Base-by-base conservation (phyloP, 2,113 vertebrate genomes). In the Proterorhinus semilunaris region DNA sequence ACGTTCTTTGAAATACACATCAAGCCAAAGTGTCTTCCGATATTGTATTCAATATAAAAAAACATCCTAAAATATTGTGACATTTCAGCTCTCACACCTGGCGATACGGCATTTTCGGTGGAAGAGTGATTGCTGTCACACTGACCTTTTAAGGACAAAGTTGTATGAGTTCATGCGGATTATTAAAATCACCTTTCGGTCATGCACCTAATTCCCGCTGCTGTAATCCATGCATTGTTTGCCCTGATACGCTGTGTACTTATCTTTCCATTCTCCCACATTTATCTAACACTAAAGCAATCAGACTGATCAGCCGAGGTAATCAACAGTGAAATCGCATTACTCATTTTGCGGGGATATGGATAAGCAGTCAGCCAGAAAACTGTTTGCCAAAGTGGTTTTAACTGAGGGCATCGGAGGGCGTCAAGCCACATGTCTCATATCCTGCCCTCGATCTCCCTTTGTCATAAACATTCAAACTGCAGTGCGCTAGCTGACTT, bases 261-360 rank as follows among this genome's bases (percentile, higher is more conserved):
- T 83, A 78, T 79, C 76, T 86, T 90, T 84, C 85, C 78, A 65
- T 85, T 81, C 75, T 69, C 54, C 58, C 69, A 65, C 91, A 85
- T 92, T 92, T 89, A 88, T 83, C 78, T 58, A 87, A 79, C 81
- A 71, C 82, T 80, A 80, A 90, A 87, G 81, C 85, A 91, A 88
- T 90, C 83, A 63, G 64, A 71, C 59, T 66, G 78, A 91, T 88
- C 83, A 86, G 77, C 84, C 66, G 84, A 87, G 86, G 88, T 85
- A 92, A 92, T 92, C 90, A 88, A 83, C 83, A 65, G 85, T 91
- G 87, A 91, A 91, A 92, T 90, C 87, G 61, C 81, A 85, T 84
- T 76, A 68, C 73, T 83, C 81, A 81, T 79, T 86, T 87, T 80
- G 8, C 69, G 55, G 86, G 83, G 89, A 89, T 87, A 90, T 87